Conservation (phyloP, 2,888 invertebrate genomes). For the Drosophila picticornis region DNA sequence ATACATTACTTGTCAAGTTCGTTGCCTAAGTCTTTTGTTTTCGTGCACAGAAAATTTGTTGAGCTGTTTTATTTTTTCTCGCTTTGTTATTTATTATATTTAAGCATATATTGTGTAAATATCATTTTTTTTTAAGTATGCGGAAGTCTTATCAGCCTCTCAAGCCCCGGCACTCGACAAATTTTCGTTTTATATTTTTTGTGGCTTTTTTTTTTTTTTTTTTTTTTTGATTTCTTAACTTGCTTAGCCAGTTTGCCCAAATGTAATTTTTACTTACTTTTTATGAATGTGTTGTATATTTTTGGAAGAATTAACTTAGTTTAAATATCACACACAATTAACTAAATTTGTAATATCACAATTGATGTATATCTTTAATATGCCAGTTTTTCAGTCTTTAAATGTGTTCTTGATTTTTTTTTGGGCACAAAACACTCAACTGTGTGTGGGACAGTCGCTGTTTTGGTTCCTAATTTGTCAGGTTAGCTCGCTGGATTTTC, state of each 20-base stretch:
- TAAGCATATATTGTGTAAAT: conserved; percentile 68
- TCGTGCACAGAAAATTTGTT: conserved; percentile 16
- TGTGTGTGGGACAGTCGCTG: conserved; percentile 58
- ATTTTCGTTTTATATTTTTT: conserved; percentile 15
- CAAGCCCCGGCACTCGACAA: conserved; percentile 31
- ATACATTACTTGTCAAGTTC: conserved; percentile 49
- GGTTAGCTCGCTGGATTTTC: not conserved
- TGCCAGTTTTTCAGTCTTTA: conserved; percentile 9
- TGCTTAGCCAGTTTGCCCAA: conserved; percentile 63
- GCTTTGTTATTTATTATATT: conserved; percentile 54
- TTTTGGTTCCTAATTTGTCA: conserved; percentile 41
- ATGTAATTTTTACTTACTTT: conserved; percentile 61
- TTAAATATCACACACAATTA: conserved; percentile 60
- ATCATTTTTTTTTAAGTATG: conserved; percentile 62
- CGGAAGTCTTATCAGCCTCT: conserved; percentile 74
- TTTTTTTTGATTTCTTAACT: conserved; percentile 39
- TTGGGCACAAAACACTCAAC: conserved; percentile 67
- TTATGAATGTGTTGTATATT: conserved; percentile 39
- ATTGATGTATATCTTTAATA: conserved; percentile 30
- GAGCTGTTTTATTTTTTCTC: conserved; percentile 10
- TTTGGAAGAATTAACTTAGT: conserved; percentile 40
- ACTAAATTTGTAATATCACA: conserved; percentile 69
- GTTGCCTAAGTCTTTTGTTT: conserved; percentile 76
- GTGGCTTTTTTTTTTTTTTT: not conserved
- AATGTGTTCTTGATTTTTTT: conserved; percentile 20